Evolutionary conservation across 1,140 invertebrate species (phyloP).

Genomic region (Lucilia cuprina): DNA sequence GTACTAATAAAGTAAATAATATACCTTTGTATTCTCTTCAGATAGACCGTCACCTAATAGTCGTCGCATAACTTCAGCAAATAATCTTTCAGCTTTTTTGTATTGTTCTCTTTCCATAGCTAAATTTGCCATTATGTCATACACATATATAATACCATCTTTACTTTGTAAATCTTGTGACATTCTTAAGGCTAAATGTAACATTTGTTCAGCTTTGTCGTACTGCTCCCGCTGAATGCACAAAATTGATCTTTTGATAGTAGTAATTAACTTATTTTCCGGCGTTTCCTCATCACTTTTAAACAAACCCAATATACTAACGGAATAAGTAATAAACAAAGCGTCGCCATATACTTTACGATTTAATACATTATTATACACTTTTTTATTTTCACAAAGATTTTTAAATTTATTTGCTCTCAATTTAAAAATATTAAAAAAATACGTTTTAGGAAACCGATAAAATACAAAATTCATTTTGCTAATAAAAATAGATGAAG

Average conservation of each 20-base stretch:
- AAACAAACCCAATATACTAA: slow-evolving; percentile 44
- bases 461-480: too few species aligned
- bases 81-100: slow-evolving; percentile 84
- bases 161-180: slow-evolving; percentile 80
- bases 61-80: slow-evolving; percentile 80
- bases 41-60: slow-evolving; percentile 72
- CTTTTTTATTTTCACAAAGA: too few species aligned
- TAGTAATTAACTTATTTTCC: slow-evolving; percentile 74
- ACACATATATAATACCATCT: slow-evolving; percentile 84
- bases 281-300: slow-evolving; percentile 64
- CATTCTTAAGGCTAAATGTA: slow-evolving; percentile 81
- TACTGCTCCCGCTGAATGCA: slow-evolving; percentile 77
- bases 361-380: too few species aligned
- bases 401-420: too few species aligned
- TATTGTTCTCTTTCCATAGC: slow-evolving; percentile 79
- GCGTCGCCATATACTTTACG: neutral
- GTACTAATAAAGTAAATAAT: too few species aligned
- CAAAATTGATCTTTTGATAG: slow-evolving; percentile 77
- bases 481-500: too few species aligned
- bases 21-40: slow-evolving; percentile 77
- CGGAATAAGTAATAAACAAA: slow-evolving; percentile 38
- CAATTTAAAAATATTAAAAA: too few species aligned
- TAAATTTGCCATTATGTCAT: slow-evolving; percentile 90
- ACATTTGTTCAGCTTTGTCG: slow-evolving; percentile 82
- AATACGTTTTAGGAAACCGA: too few species aligned